Evolutionary conservation across 2,888 invertebrate genomes (phyloP).

Genomic region (Trichopoda pennipes): DNA sequence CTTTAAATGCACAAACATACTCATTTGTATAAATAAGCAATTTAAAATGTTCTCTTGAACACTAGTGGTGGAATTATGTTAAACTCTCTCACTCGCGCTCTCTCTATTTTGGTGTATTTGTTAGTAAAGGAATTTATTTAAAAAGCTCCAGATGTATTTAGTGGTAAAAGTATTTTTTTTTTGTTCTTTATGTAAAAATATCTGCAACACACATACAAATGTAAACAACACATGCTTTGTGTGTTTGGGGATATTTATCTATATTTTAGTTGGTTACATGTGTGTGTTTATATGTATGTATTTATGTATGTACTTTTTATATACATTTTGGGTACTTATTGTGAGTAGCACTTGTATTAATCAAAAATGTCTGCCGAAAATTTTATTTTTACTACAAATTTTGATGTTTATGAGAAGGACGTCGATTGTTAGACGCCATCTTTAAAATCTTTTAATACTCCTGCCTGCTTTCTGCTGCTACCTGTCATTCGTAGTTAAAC

Average conservation of each 20-base stretch:
- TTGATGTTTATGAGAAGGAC: slow-evolving; percentile 54
- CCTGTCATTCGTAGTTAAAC: background rate
- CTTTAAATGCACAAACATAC: too few species aligned
- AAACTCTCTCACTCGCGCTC: slow-evolving; percentile 7
- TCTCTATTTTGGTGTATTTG: slow-evolving; percentile 16
- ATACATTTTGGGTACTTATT: slow-evolving; percentile 50
- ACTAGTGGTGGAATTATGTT: slow-evolving; percentile 52
- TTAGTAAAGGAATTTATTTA: slow-evolving; percentile 26
- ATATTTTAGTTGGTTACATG: background rate
- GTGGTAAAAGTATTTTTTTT: slow-evolving; percentile 6
- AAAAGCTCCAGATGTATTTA: background rate
- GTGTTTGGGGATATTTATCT: background rate
- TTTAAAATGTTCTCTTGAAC: slow-evolving; percentile 32
- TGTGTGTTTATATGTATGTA: slow-evolving; percentile 12
- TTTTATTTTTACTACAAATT: slow-evolving; percentile 78
- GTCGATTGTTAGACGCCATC: slow-evolving; percentile 58
- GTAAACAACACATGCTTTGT: slow-evolving; percentile 11
- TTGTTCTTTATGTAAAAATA: background rate
- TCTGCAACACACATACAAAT: background rate
- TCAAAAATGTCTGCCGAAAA: slow-evolving; percentile 80
- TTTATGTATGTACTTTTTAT: background rate
- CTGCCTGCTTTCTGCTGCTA: slow-evolving; percentile 5
- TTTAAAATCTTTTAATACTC: slow-evolving; percentile 55
- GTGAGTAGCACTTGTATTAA: slow-evolving; percentile 72
- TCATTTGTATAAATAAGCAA: background rate